Percentiles rank a stretch among this genome's conserved stretches.
These are phyloP conservation scores for Heliconius eleuchia DNA, from an alignment of 1,140 invertebrate species.

Conservation along the genomic window DNA sequence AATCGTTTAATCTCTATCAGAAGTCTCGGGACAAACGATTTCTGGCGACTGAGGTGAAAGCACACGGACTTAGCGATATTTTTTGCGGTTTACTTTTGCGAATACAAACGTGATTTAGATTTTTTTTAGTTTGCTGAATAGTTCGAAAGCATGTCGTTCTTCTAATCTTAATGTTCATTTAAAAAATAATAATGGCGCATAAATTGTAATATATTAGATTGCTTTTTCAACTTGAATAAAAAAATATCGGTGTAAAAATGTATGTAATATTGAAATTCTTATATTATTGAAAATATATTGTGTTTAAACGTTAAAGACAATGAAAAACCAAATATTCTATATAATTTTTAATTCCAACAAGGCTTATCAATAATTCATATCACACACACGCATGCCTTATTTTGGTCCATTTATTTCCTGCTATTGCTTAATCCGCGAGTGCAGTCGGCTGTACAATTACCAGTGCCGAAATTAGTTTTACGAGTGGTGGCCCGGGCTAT, in stretches of 20 bases:
- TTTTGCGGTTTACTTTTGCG: constrained; percentile 31
- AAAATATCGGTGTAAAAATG: no score
- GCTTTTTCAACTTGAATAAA: not conserved
- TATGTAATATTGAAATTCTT: no score
- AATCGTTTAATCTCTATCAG: constrained; percentile 46
- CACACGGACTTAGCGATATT: constrained; percentile 13
- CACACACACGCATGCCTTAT: constrained; percentile 37
- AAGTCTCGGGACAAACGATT: constrained; percentile 34
- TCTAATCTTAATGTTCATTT: constrained; percentile 7
- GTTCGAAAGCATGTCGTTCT: constrained; percentile 20
- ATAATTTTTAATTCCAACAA: not conserved
- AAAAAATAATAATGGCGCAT: not conserved
- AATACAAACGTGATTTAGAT: constrained; percentile 25
- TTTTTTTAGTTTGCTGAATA: constrained; percentile 17
- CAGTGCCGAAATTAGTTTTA: constrained; percentile 72
- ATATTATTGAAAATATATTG: no score
- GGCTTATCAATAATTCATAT: constrained; percentile 22
- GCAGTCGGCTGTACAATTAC: constrained; percentile 57
- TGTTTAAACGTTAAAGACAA: not conserved
- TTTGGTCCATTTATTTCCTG: constrained; percentile 46
- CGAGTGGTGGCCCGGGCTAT: constrained; percentile 62
- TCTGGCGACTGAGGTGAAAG: constrained; percentile 34
- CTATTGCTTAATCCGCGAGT: constrained; percentile 50
- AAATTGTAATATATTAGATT: not conserved
- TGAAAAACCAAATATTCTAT: not conserved